Conservation (phyloP, 2,797 vertebrate species). For the Chromobotia macracanthus region DNA sequence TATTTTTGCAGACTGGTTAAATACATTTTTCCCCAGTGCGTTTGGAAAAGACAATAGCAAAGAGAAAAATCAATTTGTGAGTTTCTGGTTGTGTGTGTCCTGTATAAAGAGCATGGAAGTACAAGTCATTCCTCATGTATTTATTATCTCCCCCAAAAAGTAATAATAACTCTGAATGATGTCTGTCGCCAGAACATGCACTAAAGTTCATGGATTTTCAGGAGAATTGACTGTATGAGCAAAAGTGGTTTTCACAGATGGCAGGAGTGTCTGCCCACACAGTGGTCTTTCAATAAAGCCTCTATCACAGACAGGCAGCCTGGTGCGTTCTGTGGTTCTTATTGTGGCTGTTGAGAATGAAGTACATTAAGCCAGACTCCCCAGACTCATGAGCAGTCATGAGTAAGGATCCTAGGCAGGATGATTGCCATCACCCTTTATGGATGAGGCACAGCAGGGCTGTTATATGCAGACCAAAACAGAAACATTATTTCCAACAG, state of each 20-base stretch:
- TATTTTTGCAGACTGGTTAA: not conserved
- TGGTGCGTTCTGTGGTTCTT: not conserved
- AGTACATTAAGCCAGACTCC: not conserved
- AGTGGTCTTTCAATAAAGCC: not conserved
- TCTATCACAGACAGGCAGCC: constrained; percentile 15
- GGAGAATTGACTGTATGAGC: constrained; percentile 18
- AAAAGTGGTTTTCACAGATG: not conserved
- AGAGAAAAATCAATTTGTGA: constrained; percentile 6
- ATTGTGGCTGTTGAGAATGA: constrained; percentile 25
- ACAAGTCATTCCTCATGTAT: constrained; percentile 40
- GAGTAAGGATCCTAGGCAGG: constrained; percentile 7
- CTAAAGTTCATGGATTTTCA: not conserved
- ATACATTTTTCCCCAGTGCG: not conserved
- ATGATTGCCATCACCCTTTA: not conserved
- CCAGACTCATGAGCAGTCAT: constrained; percentile 24
- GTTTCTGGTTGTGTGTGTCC: constrained; percentile 12
- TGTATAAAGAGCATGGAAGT: constrained; percentile 40
- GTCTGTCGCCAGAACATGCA: not conserved
- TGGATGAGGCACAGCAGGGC: constrained; percentile 2
- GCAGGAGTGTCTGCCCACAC: not conserved
- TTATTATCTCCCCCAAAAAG: not conserved
- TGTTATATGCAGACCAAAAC: not conserved
- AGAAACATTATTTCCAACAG: not conserved
- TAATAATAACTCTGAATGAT: not conserved
- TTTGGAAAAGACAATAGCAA: not conserved